phyloP scores from a whole-genome alignment of 2,113 vertebrate species.

The Hydropotes inermis region DNA sequence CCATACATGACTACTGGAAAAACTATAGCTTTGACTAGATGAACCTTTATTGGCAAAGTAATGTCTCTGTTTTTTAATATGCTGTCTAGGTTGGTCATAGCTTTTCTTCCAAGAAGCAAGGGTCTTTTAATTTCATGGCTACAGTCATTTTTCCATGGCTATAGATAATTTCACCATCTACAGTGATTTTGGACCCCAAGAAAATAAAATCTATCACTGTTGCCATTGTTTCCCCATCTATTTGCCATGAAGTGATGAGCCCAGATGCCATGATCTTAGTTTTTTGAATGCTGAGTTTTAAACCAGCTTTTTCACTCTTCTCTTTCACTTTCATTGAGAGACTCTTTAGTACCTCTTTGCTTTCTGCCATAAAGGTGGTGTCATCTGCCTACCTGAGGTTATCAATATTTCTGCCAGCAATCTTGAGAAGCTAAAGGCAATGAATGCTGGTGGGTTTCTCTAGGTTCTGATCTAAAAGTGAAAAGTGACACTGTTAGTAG shows the following conservation, averaged over 20 bases:
- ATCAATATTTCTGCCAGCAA: neutral
- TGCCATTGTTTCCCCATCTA: neutral
- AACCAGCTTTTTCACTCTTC: neutral
- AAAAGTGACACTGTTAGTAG: neutral
- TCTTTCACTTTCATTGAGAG: neutral
- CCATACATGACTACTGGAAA: neutral
- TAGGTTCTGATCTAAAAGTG: neutral
- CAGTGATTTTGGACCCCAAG: neutral
- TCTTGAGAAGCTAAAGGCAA: neutral
- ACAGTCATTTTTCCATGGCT: neutral
- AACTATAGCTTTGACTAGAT: neutral
- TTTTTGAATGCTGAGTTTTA: neutral
- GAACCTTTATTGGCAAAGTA: neutral
- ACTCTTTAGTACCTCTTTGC: neutral
- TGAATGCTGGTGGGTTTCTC: neutral
- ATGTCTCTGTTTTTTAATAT: neutral
- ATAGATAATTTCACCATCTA: neutral
- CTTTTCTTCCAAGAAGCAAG: neutral
- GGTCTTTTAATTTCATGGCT: neutral
- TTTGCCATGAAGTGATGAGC: neutral
- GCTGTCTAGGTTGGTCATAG: neutral
- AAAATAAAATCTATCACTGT: neutral
- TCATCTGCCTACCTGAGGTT: neutral
- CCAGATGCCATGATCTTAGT: neutral
- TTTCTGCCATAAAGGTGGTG: neutral